Base-by-base conservation (phyloP, 2,888 invertebrate genomes). In the Dynastes tityus region DNA sequence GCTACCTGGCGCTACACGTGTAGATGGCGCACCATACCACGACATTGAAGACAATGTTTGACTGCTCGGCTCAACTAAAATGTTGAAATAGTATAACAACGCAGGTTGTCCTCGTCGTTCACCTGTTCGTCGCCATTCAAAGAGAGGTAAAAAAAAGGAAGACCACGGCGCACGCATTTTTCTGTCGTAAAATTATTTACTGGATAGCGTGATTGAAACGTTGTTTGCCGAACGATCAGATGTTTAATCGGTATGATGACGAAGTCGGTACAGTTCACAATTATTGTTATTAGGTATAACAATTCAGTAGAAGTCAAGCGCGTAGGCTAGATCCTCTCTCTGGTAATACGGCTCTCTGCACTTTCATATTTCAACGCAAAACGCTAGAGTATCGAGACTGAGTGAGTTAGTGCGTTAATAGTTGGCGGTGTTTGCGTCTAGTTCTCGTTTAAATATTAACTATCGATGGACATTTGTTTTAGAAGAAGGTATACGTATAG, bases 361-460 rank as follows among this genome's bases (percentile, higher is more conserved):
- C 73, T 74, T 74, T 74, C 73, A 74, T 74, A 74, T 74, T 74
- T 74, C 45, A 74, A 61, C 61, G 71, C 55, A n/a, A n/a, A 55
- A 16, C 71, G 61, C 63, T 61, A 27, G 45, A 22, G 22, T 27
- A 61, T 13, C 45, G 45, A 13, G 61, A 29, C n/a, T 32, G 61
- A 74, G 73, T 74, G 61, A 27, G 45, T 61, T 29, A 40, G 55
- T 58, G 55, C 55, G 55, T 16, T 55, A 51, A 51, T 51, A 9
- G 37, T 29, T 55, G 1, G 29, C 29, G 3, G 32, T 45, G 40
- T 65, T n/a, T 9, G 8, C 16, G 65, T 65, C 16, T n/a, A 11
- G 53, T 53, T n/a, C n/a, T 5, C 27, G 53, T 71, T 22, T 29
- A 45, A 45, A 45, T 45, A 9, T 45, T 8, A 45, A 45, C 45